These are phyloP conservation scores for Corythornis cristatus DNA, from an alignment of 2,113 vertebrate genomes.

Conservation along the genomic window DNA sequence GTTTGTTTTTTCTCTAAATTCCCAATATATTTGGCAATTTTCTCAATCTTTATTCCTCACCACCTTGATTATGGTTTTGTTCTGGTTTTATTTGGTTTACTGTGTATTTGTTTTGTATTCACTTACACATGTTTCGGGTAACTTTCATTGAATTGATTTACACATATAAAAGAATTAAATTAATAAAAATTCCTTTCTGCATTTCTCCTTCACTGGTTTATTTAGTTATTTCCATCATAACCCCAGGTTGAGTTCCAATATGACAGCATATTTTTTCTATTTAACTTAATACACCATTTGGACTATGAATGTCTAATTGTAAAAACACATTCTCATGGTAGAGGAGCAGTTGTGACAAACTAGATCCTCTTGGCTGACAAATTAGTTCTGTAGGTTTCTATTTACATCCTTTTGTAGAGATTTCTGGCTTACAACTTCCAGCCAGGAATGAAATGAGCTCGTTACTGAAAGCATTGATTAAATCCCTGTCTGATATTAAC, in stretches of 20 bases:
- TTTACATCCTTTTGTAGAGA: not conserved
- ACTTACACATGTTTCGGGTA: not conserved
- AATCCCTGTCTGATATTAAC: slow-evolving; percentile 19
- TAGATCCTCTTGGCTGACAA: slow-evolving; percentile 41
- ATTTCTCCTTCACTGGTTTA: not conserved
- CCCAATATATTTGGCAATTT: not conserved
- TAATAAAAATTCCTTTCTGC: not conserved
- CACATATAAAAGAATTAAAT: not conserved
- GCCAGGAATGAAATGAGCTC: slow-evolving; percentile 20
- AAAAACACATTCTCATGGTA: slow-evolving; percentile 1
- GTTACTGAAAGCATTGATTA: slow-evolving; percentile 20
- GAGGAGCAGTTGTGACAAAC: slow-evolving; percentile 31
- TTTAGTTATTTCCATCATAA: not conserved
- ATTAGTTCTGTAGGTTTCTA: slow-evolving; percentile 38
- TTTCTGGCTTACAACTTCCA: slow-evolving; percentile 46
- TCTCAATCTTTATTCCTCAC: not conserved
- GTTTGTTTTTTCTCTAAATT: not conserved
- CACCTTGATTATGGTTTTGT: not conserved
- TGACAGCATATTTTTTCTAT: slow-evolving; percentile 2
- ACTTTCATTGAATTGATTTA: not conserved
- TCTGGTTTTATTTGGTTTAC: not conserved
- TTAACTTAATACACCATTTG: slow-evolving; percentile 12
- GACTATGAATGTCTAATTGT: slow-evolving; percentile 20
- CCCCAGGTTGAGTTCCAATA: not conserved
- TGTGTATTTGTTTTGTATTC: not conserved